Evolutionary conservation across 2,113 vertebrate genomes (phyloP), one percentile per base, ranked within the genome.

Genomic region (Anseranas semipalmata): DNA sequence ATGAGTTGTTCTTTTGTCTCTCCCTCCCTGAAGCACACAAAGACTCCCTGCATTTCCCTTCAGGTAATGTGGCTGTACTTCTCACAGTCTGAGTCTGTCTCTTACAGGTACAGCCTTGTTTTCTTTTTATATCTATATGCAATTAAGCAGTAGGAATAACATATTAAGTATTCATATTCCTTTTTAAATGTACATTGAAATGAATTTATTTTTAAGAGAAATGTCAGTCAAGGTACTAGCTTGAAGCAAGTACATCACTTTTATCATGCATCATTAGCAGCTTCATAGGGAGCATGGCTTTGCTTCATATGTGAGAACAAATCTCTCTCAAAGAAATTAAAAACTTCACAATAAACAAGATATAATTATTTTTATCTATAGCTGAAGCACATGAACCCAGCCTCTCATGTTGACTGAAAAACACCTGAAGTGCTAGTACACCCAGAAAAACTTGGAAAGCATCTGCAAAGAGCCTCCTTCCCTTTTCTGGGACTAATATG

Each of bases 131-230:
- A 77, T 17, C 74, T 91, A 10, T 25, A 39, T 12, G 15, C 19
- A 82, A 37, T 66, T 85, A 62, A 58, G 17, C 21, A 65, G 19
- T 20, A 60, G 19, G 43, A 81, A 86, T 62, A 88, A 70, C 18
- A 55, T 43, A 77, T 16, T 20, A 68, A 87, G 45, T 65, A 89
- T 79, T 82, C 73, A 60, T 19, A 92, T 67, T 73, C 32, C 13
- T 87, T 89, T 92, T 45, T 83, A 79, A 91, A 73, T 46, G 21
- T 17, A 88, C 15, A 87, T 37, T 87, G 71, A 91, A 84, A 93
- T 55, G 1, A 46, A 41, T 55, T 77, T 68, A 30, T 73, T 93
- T 89, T 68, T 45, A 80, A 46, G 50, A 87, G 41, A 90, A 77
- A 62, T 25, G 8, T 43, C 88, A 93, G 33, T 79, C 35, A 91